A percentile compares a stretch with the other conserved stretches of the same genome.
Conservation (phyloP, 2,888 invertebrate species). For the Pristionchus entomophagus region DNA sequence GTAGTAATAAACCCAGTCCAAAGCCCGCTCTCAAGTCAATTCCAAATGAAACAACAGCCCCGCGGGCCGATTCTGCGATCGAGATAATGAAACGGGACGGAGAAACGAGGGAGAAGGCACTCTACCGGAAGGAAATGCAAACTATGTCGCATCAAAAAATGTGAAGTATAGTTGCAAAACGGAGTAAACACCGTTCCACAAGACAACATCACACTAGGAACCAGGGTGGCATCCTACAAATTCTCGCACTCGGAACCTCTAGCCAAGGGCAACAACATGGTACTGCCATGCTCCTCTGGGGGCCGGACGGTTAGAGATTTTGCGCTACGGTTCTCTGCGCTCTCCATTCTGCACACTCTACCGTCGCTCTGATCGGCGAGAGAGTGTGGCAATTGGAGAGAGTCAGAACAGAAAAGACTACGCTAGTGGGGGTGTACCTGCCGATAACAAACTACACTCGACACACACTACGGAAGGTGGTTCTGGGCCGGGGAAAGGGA, state of each 20-base stretch:
- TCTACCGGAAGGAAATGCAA: neutral
- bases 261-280: slow-evolving; percentile 14
- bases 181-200: neutral
- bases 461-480: slow-evolving; percentile 3
- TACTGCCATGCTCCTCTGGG: neutral
- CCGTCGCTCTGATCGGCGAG: too few relatives aligned
- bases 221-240: neutral
- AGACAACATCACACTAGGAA: neutral
- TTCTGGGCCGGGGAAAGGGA: neutral
- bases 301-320: too few relatives aligned
- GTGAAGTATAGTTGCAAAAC: neutral
- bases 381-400: too few relatives aligned
- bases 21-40: too few relatives aligned
- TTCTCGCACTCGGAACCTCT: neutral
- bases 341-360: too few relatives aligned
- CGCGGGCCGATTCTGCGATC: neutral
- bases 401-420: too few relatives aligned
- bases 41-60: slow-evolving; percentile 12
- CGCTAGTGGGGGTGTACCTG: too few relatives aligned
- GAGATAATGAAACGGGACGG: neutral
- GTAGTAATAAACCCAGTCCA: slow-evolving; percentile 1
- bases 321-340: too few relatives aligned
- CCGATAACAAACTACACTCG: slow-evolving; percentile 15
- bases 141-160: too few relatives aligned
- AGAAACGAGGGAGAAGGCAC: neutral